These are phyloP conservation scores for Brachionus calyciflorus DNA, from an alignment of 1,140 invertebrate species.

Conservation along the genomic window DNA sequence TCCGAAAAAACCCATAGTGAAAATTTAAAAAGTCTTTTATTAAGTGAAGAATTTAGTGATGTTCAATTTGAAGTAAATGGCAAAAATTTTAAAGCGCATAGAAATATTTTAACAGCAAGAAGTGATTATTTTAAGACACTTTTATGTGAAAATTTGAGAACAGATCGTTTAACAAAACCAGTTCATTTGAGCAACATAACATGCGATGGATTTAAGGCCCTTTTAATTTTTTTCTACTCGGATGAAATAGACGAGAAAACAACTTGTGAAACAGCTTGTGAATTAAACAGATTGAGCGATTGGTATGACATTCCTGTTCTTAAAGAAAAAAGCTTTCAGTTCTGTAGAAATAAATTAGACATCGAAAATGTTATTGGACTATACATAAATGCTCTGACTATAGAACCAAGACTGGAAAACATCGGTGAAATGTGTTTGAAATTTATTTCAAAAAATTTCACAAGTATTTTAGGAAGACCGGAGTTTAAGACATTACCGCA, in stretches of 20 bases:
- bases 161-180: slow-evolving; percentile 19
- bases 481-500: background rate
- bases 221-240: slow-evolving; percentile 26
- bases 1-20: background rate
- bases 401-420: slow-evolving; percentile 21
- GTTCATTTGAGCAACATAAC: slow-evolving; percentile 20
- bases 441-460: slow-evolving; percentile 40
- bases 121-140: slow-evolving; percentile 35
- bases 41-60: slow-evolving; percentile 13
- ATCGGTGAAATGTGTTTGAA: slow-evolving; percentile 18
- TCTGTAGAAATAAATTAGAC: background rate
- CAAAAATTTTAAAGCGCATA: slow-evolving; percentile 23
- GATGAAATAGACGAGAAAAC: slow-evolving; percentile 6
- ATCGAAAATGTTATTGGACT: slow-evolving; percentile 21
- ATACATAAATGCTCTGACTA: background rate
- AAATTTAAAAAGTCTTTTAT: slow-evolving; percentile 2
- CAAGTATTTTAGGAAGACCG: background rate
- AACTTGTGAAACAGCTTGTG: background rate
- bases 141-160: slow-evolving; percentile 37
- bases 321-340: background rate
- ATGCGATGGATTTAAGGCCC: background rate
- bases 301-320: slow-evolving; percentile 30
- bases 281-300: slow-evolving; percentile 14
- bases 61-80: slow-evolving; percentile 31
- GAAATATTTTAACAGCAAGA: slow-evolving; percentile 38